These are phyloP conservation scores for Paramisgurnus dabryanus DNA, from an alignment of 2,113 vertebrate species.

Conservation along the genomic window DNA sequence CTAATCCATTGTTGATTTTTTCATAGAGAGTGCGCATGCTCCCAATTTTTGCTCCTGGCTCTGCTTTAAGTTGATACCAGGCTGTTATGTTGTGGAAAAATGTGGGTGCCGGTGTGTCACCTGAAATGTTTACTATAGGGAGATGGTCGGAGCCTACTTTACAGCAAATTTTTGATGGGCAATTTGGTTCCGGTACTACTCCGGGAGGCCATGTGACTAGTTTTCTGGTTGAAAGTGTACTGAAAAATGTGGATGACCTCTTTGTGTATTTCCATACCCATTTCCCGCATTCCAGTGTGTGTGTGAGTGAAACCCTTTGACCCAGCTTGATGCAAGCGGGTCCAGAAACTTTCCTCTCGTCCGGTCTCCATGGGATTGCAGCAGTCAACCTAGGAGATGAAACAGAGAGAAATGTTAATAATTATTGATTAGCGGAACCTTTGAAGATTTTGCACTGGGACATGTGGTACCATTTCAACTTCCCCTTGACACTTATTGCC, in stretches of 20 bases:
- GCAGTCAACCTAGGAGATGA: neutral
- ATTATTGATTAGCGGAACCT: no score
- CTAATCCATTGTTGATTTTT: neutral
- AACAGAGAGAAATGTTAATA: no score
- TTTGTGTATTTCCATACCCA: conserved; percentile 37
- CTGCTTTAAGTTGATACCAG: neutral
- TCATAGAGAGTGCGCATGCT: neutral
- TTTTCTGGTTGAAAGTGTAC: neutral
- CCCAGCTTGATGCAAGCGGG: conserved; percentile 7
- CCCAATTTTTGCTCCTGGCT: neutral
- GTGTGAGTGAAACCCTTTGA: conserved; percentile 1
- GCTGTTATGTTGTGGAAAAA: neutral
- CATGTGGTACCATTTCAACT: no score
- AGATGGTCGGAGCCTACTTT: neutral
- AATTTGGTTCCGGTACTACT: conserved; percentile 35
- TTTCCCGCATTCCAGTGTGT: conserved; percentile 1
- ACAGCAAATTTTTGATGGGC: neutral
- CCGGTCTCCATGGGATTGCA: conserved; percentile 32
- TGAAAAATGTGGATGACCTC: conserved; percentile 22
- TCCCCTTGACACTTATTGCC: no score
- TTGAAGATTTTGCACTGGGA: no score
- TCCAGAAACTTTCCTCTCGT: neutral
- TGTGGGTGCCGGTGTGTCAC: neutral
- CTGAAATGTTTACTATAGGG: neutral
- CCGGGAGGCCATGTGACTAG: conserved; percentile 25